A percentile compares a stretch with the other conserved stretches of the same genome.
Conservation (phyloP, 2,797 vertebrate species). For the Vespertilio murinus region DNA sequence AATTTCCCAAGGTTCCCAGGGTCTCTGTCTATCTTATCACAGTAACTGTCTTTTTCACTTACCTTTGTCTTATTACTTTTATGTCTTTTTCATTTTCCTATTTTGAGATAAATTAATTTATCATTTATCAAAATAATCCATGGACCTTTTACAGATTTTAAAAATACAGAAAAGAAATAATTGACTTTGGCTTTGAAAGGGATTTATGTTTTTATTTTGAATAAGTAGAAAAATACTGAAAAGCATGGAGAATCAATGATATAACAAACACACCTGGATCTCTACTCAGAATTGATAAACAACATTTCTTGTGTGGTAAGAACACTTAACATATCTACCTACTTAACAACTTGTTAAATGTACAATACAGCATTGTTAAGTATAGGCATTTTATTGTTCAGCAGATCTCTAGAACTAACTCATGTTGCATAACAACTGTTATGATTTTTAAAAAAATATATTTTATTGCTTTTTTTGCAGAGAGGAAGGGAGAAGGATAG, state of each 20-base stretch:
- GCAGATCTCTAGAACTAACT: neutral
- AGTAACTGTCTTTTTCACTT: constrained; percentile 34
- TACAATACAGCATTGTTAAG: constrained; percentile 6
- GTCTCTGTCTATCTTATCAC: neutral
- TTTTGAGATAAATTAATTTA: constrained; percentile 58
- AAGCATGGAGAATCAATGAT: neutral
- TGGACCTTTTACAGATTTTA: constrained; percentile 49
- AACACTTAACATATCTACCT: neutral
- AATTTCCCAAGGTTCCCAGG: neutral
- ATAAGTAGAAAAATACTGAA: constrained; percentile 35
- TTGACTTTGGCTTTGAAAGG: constrained; percentile 42
- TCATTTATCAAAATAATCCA: constrained; percentile 40
- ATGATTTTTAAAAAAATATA: neutral
- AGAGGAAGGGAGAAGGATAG: too few species aligned
- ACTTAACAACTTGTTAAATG: constrained; percentile 8
- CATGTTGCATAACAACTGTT: neutral
- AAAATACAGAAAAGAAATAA: constrained; percentile 47
- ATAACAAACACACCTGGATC: constrained; percentile 29
- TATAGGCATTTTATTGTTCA: neutral
- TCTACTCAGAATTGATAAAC: constrained; percentile 14
- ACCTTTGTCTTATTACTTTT: constrained; percentile 40
- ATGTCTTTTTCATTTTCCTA: neutral
- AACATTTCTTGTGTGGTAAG: neutral
- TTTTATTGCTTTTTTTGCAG: too few species aligned
- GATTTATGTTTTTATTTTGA: constrained; percentile 39